Conservation (phyloP, 2,888 invertebrate species). For the Vesta saturnalis region DNA sequence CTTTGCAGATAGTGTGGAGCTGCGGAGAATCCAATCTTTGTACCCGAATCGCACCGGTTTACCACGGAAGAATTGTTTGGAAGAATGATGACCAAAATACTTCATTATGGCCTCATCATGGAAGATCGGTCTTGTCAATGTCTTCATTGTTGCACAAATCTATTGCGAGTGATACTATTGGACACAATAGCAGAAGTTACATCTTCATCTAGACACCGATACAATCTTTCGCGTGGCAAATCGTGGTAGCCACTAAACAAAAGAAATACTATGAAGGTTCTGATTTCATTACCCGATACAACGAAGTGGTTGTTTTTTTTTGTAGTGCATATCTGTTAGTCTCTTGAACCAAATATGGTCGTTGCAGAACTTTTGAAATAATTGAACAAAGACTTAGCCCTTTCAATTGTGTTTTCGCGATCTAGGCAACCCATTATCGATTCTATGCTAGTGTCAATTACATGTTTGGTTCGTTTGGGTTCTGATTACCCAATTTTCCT, state of each 20-base stretch:
- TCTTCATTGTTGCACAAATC: conserved; percentile 7
- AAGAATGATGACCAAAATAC: no score
- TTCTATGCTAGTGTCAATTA: no score
- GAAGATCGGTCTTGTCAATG: conserved; percentile 4
- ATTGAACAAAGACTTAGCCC: neutral
- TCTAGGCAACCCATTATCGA: no score
- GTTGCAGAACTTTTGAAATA: neutral
- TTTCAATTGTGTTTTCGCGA: neutral
- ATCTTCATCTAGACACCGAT: conserved; percentile 7
- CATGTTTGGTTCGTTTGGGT: neutral
- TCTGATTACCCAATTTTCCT: no score
- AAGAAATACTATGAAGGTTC: conserved; percentile 6
- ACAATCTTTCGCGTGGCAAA: neutral
- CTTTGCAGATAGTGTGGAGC: no score
- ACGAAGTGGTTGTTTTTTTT: neutral
- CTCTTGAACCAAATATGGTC: conserved; percentile 2
- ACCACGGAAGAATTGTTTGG: no score
- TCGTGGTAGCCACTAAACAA: conserved; percentile 7
- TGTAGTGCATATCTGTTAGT: neutral
- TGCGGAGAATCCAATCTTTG: no score
- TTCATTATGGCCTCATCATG: no score
- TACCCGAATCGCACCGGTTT: no score
- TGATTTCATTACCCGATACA: neutral
- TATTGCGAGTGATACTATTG: neutral
- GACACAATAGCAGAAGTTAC: neutral